Conservation (phyloP, 2,888 invertebrate species). For the Synanthedon vespiformis region DNA sequence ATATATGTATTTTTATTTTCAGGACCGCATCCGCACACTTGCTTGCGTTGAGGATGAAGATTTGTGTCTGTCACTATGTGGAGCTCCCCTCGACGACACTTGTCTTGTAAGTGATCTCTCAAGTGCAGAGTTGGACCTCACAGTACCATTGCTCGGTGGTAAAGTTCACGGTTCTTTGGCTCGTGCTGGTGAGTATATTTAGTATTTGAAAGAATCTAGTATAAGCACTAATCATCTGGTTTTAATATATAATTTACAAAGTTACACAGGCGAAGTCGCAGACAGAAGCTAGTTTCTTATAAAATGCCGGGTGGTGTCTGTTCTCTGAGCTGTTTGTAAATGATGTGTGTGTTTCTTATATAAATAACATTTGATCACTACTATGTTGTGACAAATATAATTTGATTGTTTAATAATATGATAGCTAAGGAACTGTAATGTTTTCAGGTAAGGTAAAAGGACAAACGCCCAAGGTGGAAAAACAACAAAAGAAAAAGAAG, state of each 20-base stretch:
- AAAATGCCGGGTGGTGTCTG: no score
- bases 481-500: constrained; percentile 99
- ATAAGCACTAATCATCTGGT: no score
- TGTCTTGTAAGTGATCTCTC: constrained; percentile 74
- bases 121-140: constrained; percentile 80
- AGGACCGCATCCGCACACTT: constrained; percentile 74
- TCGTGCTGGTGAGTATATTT: constrained; percentile 86
- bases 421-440: no score
- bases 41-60: constrained; percentile 74
- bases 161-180: constrained; percentile 99
- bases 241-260: no score
- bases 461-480: constrained; percentile 99
- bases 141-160: constrained; percentile 90
- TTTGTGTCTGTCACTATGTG: constrained; percentile 79
- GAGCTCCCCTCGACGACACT: constrained; percentile 79
- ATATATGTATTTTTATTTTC: constrained; percentile 3
- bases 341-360: no score
- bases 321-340: no score
- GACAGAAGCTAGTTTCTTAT: no score
- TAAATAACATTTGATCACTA: no score
- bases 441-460: constrained; percentile 92
- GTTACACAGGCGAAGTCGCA: no score
- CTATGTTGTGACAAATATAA: no score
- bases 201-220: no score
- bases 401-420: no score